Conservation (phyloP, 2,888 invertebrate genomes). For the Dryobota labecula region DNA sequence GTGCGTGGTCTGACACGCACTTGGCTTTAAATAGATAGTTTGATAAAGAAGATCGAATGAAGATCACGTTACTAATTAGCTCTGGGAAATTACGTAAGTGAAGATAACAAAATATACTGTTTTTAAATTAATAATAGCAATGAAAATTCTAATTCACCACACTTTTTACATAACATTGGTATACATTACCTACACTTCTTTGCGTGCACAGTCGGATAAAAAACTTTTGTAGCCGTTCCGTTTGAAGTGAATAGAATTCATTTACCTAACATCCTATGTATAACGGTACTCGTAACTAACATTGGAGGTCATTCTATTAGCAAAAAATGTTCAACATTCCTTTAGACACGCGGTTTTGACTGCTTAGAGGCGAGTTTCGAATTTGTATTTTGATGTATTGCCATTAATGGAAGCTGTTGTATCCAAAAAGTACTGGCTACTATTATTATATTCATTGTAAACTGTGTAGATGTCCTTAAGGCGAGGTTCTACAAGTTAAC, state of each 20-base stretch:
- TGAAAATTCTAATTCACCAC: not conserved
- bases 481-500: too few species aligned
- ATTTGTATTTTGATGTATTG: not conserved
- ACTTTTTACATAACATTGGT: conserved; percentile 32
- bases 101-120: not conserved
- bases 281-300: conserved; percentile 61
- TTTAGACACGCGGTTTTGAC: not conserved
- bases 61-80: not conserved
- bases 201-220: conserved; percentile 12
- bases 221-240: conserved; percentile 38
- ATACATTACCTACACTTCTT: conserved; percentile 34
- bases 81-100: not conserved
- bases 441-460: too few species aligned
- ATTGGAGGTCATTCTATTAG: conserved; percentile 47
- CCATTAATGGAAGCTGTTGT: not conserved
- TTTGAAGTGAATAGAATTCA: conserved; percentile 55
- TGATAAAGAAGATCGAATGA: too few species aligned
- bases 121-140: not conserved
- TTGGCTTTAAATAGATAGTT: not conserved
- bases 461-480: not conserved
- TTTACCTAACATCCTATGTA: conserved; percentile 61
- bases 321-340: conserved; percentile 31
- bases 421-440: too few species aligned
- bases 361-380: not conserved
- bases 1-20: too few species aligned